These are phyloP conservation scores for Boloria euphrosyne DNA, from an alignment of 2,888 invertebrate genomes.

Conservation along the genomic window DNA sequence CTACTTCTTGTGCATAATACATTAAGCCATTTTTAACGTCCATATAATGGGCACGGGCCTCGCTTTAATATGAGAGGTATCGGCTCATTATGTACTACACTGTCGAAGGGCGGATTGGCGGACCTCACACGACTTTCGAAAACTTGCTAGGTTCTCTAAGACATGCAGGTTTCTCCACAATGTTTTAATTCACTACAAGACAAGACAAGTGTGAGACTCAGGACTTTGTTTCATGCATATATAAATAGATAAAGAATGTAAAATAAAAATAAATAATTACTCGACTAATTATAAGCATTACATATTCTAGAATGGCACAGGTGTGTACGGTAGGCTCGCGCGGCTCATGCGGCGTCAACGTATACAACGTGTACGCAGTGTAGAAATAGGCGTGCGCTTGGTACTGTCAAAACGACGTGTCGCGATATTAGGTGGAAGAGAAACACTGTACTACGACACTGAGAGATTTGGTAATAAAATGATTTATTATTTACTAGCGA, in stretches of 20 bases:
- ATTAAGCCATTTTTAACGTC: background rate
- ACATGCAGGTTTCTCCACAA: too few relatives aligned
- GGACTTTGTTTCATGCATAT: too few relatives aligned
- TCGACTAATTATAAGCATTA: background rate
- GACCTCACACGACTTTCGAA: too few relatives aligned
- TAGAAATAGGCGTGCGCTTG: constrained; percentile 86
- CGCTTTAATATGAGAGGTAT: too few relatives aligned
- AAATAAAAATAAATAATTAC: background rate
- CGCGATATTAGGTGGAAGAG: constrained; percentile 87
- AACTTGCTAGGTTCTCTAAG: too few relatives aligned
- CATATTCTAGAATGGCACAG: constrained; percentile 85
- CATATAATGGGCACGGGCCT: too few relatives aligned
- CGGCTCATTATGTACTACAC: too few relatives aligned
- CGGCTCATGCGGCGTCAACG: constrained; percentile 84
- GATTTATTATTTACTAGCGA: background rate
- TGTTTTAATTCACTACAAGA: too few relatives aligned
- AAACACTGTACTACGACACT: constrained; percentile 89
- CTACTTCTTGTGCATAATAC: background rate
- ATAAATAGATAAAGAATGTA: too few relatives aligned
- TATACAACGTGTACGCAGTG: constrained; percentile 85
- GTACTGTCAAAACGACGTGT: constrained; percentile 83
- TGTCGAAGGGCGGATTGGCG: too few relatives aligned
- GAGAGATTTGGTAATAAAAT: constrained; percentile 85
- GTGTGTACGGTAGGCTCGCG: constrained; percentile 87
- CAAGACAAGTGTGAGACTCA: too few relatives aligned